These are phyloP conservation scores for Rhopilema esculentum DNA, from an alignment of 30 jellyfish, hydroid and myxozoan genomes.

Conservation along the genomic window DNA sequence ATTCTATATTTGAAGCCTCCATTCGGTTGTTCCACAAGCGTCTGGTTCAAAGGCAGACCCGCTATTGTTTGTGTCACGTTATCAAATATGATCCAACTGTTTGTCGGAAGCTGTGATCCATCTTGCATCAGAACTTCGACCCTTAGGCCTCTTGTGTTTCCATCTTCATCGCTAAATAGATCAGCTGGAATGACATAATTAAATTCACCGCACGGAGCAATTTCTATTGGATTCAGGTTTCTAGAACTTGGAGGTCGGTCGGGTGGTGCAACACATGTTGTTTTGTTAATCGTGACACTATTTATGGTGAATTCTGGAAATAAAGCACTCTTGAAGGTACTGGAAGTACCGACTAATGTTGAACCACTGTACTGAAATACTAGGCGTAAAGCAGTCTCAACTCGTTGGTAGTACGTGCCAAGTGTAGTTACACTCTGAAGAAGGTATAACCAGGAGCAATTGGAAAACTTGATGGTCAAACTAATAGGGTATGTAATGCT, in stretches of 20 bases:
- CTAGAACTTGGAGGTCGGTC: conserved; percentile 61
- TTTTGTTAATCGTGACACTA: conserved; percentile 23
- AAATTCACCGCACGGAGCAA: conserved; percentile 77
- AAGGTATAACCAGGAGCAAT: conserved; percentile 70
- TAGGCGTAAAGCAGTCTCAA: conserved; percentile 29
- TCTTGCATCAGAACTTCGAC: conserved; percentile 41
- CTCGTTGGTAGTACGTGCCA: conserved; percentile 64
- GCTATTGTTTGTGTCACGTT: conserved; percentile 55
- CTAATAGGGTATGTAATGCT: conserved; percentile 15
- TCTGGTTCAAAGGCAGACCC: conserved; percentile 77
- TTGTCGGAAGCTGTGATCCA: conserved; percentile 26
- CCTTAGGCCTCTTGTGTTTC: conserved; percentile 55
- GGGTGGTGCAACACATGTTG: conserved; percentile 68
- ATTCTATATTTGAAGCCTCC: conserved; percentile 72
- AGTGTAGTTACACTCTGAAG: conserved; percentile 23
- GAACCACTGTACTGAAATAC: conserved; percentile 65
- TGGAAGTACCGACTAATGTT: conserved; percentile 29
- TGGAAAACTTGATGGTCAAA: conserved; percentile 47
- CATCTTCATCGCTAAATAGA: conserved; percentile 78
- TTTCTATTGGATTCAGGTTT: conserved; percentile 25
- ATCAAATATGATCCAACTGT: conserved; percentile 71
- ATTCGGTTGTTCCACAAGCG: conserved; percentile 66
- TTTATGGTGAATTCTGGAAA: conserved; percentile 68
- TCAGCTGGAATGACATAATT: conserved; percentile 69
- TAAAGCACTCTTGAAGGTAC: conserved; percentile 51